Evolutionary conservation across 1,140 invertebrate species (phyloP).

Genomic region (Linepithema humile): DNA sequence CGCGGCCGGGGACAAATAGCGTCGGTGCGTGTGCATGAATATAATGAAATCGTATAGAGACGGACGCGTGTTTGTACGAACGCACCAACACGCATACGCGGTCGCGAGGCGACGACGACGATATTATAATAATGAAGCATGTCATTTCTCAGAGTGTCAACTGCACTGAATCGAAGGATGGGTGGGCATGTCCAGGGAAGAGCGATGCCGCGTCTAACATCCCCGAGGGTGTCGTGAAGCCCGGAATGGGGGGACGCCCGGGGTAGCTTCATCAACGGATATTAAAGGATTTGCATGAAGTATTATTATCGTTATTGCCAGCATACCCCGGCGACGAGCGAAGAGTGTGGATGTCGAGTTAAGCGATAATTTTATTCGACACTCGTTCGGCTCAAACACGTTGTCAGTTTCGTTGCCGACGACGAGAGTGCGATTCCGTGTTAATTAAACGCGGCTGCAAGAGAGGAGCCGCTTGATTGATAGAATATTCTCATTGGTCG

Average conservation of each 20-base stretch:
- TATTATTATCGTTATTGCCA: conserved; percentile 82
- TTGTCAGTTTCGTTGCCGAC: conserved; percentile 65
- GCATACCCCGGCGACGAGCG: conserved; percentile 60
- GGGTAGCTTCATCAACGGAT: conserved; percentile 82
- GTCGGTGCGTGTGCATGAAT: conserved; percentile 76
- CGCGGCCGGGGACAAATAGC: conserved; percentile 76
- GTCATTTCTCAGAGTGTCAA: conserved; percentile 84
- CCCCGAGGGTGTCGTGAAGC: conserved; percentile 79
- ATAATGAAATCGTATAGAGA: conserved; percentile 72
- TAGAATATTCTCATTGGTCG: conserved; percentile 53
- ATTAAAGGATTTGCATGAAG: conserved; percentile 85
- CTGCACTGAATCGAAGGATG: conserved; percentile 81
- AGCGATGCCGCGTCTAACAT: conserved; percentile 73
- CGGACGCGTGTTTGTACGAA: not conserved
- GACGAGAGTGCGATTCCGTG: conserved; percentile 70
- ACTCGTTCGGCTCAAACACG: conserved; percentile 56
- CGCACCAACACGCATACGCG: conserved; percentile 27
- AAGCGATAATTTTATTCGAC: conserved; percentile 72
- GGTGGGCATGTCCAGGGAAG: conserved; percentile 76
- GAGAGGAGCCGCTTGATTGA: conserved; percentile 29
- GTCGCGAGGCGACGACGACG: conserved; percentile 55
- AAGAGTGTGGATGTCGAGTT: conserved; percentile 44
- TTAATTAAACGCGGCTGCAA: conserved; percentile 54
- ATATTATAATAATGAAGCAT: conserved; percentile 81
- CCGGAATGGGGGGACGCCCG: conserved; percentile 64